phyloP scores from a whole-genome alignment of 2,888 invertebrate species.

The Phrixothrix hirtus region DNA sequence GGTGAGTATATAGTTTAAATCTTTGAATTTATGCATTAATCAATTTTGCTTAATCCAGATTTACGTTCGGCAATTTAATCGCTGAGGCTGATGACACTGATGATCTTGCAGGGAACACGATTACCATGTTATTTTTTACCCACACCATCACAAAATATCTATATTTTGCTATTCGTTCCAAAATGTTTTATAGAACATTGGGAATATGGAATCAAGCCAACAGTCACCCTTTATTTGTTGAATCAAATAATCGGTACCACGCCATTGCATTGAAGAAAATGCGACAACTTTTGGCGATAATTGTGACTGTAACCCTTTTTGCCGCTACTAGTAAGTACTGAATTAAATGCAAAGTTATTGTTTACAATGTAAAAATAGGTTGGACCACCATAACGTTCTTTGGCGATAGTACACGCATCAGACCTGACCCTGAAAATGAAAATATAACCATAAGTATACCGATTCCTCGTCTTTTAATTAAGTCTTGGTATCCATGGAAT shows the following conservation, averaged over 20 bases:
- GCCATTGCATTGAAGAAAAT: constrained; percentile 74
- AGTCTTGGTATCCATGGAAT: constrained; percentile 80
- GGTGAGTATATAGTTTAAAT: constrained; percentile 41
- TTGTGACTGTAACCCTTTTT: constrained; percentile 64
- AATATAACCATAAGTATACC: constrained; percentile 70
- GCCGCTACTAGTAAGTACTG: constrained; percentile 65
- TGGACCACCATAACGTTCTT: constrained; percentile 83
- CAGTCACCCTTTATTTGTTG: constrained; percentile 81
- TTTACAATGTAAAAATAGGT: constrained; percentile 53
- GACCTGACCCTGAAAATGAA: constrained; percentile 68
- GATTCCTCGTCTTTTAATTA: constrained; percentile 73
- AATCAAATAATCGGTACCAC: constrained; percentile 74
- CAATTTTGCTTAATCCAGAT: constrained; percentile 41
- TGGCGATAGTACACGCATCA: constrained; percentile 72
- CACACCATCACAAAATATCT: constrained; percentile 75
- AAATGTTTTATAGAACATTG: constrained; percentile 76
- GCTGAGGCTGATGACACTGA: constrained; percentile 76
- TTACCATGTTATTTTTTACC: constrained; percentile 79
- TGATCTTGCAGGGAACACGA: constrained; percentile 73
- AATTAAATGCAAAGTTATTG: constrained; percentile 30
- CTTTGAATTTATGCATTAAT: background rate
- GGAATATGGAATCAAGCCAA: constrained; percentile 85
- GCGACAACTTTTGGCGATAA: constrained; percentile 71
- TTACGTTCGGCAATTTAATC: constrained; percentile 70
- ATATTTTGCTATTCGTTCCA: constrained; percentile 74